These are phyloP conservation scores for Delphinapterus leucas DNA, from an alignment of 2,113 vertebrate genomes.

Conservation along the genomic window DNA sequence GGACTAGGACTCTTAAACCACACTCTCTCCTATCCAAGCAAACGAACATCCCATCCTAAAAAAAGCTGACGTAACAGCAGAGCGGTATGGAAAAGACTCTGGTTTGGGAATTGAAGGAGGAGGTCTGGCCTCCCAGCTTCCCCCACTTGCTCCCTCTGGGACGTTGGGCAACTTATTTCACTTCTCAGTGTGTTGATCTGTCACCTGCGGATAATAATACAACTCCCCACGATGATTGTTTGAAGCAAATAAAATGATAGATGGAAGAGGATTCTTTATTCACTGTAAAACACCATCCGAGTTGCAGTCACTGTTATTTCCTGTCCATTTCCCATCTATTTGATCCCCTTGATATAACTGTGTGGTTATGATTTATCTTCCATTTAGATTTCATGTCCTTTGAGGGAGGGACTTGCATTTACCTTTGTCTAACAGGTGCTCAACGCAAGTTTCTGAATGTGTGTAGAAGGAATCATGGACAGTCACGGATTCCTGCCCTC, in stretches of 20 bases:
- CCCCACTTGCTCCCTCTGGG: background rate
- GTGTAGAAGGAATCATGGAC: background rate
- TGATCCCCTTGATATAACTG: background rate
- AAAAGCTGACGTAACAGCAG: fast-evolving
- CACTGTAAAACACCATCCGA: background rate
- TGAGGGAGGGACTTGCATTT: background rate
- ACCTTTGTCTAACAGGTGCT: background rate
- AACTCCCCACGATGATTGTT: background rate
- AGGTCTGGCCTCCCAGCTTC: background rate
- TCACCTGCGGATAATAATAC: background rate
- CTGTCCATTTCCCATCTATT: background rate
- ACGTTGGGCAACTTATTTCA: background rate
- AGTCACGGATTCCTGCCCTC: background rate
- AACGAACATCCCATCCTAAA: background rate
- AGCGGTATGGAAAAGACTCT: background rate
- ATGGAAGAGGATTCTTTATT: background rate
- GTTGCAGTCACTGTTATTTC: background rate
- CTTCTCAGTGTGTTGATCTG: background rate
- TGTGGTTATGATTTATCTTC: background rate
- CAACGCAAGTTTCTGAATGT: background rate
- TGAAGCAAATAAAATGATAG: background rate
- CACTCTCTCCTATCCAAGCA: background rate
- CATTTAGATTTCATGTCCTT: background rate
- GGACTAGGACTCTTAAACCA: background rate
- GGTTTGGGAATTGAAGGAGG: background rate